Base-by-base conservation (phyloP, 2,888 invertebrate genomes). In the Aplocera efformata region DNA sequence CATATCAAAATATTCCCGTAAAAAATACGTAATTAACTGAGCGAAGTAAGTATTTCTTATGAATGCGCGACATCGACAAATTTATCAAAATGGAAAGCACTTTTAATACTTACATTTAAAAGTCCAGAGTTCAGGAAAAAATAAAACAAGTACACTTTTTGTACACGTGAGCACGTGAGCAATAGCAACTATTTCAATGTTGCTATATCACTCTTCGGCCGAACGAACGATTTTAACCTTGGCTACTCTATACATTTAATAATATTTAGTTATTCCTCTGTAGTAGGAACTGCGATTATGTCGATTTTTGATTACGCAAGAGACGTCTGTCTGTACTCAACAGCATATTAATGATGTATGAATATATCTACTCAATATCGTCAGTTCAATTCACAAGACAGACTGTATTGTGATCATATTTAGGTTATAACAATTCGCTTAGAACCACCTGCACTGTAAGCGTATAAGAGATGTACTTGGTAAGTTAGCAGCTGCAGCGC, bases 181-280 rank as follows among this genome's bases (percentile, higher is more conserved):
- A 32, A 49, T 42, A 40, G 32, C 10, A 42, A 40, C 21, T 32
- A 21, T 42, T 8, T 10, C 11, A 42, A 39, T 43, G 42, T 43
- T 43, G 28, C 39, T 42, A 46, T 43, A 8, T 24, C 24, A 35
- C 35, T 20, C 20, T 42, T 10, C 24, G 31, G 6, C 13, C 26
- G 23, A 29, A 33, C 48, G 32, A 48, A 42, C 35, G 43, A 50
- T 56, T 51, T 47, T 58, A 58, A 60, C 66, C 58, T 64, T 56
- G 54, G 34, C 51, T 48, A 60, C 53, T 48, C 40, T 48, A 53
- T 48, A 54, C 48, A 51, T 35, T 36, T 20, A 10, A 28, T 13
- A 7, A 22, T 33, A 25, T 3, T 25, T 35, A 6, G 10, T 25
- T 13, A 17, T 1, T 8, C 21, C 7, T 13, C 24, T 22, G 11